Percentiles rank a stretch among this genome's conserved stretches.
These are phyloP conservation scores for Desoria tigrina DNA, from an alignment of 2,888 invertebrate species.

Conservation along the genomic window DNA sequence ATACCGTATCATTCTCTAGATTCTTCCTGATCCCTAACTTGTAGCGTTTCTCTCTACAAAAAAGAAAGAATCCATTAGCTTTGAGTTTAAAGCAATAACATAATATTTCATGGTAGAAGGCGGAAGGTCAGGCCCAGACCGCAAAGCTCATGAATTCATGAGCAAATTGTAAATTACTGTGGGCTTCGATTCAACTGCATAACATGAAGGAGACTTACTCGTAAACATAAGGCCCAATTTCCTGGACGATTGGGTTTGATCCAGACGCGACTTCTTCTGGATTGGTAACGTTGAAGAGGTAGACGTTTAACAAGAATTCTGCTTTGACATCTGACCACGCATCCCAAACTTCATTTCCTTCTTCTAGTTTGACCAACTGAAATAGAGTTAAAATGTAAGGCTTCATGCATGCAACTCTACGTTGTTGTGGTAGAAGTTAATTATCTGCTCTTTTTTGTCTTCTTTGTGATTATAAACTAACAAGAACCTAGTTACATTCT, in stretches of 20 bases:
- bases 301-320: conserved; percentile 30
- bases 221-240: conserved; percentile 44
- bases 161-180: no score
- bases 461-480: no score
- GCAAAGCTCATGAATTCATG: no score
- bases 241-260: conserved; percentile 29
- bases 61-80: conserved; percentile 1
- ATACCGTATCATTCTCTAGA: conserved; percentile 29
- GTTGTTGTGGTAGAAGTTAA: no score
- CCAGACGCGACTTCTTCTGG: conserved; percentile 34
- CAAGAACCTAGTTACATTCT: no score
- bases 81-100: no score
- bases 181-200: no score
- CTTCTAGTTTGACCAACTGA: conserved; percentile 33
- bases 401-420: background rate
- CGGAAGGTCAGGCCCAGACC: no score
- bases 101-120: no score
- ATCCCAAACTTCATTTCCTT: conserved; percentile 39
- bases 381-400: conserved; percentile 10
- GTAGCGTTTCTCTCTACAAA: conserved; percentile 29
- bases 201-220: conserved; percentile 29
- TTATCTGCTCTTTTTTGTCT: no score
- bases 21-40: conserved; percentile 21
- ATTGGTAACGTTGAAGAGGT: conserved; percentile 43
- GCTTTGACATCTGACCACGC: conserved; percentile 33